phyloP scores from a whole-genome alignment of 2,888 invertebrate species.

The Ctena decussata region DNA sequence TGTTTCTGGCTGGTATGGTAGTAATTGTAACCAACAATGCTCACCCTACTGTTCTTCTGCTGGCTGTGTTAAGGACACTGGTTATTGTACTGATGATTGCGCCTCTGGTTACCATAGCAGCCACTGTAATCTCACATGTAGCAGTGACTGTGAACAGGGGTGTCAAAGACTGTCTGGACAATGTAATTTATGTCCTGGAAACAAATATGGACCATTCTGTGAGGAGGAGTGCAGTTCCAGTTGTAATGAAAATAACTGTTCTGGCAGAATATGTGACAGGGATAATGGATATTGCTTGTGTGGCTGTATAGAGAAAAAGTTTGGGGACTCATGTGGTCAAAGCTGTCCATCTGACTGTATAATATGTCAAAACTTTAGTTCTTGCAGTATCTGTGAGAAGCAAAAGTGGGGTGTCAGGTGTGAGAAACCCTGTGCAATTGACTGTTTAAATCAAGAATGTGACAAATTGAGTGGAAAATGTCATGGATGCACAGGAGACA shows the following conservation, averaged over 20 bases:
- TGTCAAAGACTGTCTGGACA: not conserved
- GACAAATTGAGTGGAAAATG: slow-evolving; percentile 36
- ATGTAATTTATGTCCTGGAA: not conserved
- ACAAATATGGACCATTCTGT: not conserved
- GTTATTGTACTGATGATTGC: slow-evolving; percentile 21
- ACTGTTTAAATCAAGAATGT: slow-evolving; percentile 27
- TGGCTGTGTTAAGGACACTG: not conserved
- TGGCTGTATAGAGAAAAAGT: not conserved
- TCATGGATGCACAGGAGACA: slow-evolving; percentile 12
- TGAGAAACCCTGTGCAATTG: not conserved
- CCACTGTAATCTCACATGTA: not conserved
- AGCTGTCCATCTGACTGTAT: slow-evolving; percentile 21
- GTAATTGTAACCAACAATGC: not conserved
- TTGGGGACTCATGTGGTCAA: slow-evolving; percentile 19
- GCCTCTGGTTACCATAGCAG: slow-evolving; percentile 8
- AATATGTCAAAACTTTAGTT: not conserved
- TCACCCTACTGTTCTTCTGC: not conserved
- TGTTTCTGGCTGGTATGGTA: not conserved
- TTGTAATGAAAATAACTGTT: not conserved
- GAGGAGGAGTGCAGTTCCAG: not conserved
- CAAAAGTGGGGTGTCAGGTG: slow-evolving; percentile 23
- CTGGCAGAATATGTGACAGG: not conserved
- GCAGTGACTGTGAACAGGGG: not conserved
- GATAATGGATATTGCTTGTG: not conserved
- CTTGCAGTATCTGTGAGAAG: not conserved